Percentiles rank a stretch among this genome's conserved stretches.
These are phyloP conservation scores for Ennomos erosarius DNA, from an alignment of 2,888 invertebrate species.

Conservation along the genomic window DNA sequence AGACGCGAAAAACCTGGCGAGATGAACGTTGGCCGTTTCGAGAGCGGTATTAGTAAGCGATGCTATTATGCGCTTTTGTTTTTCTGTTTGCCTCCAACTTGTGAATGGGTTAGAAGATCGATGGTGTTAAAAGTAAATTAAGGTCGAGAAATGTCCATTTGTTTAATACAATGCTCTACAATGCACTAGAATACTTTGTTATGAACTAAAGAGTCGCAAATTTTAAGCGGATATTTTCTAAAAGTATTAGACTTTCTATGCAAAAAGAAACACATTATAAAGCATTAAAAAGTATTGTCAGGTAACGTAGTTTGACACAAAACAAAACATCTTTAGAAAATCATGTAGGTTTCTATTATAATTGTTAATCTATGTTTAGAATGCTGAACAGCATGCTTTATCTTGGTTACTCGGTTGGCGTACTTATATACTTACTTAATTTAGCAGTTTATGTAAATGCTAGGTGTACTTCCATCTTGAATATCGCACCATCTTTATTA, in stretches of 20 bases:
- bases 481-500: background rate
- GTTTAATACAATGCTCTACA: conserved; percentile 11
- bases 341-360: too few relatives aligned
- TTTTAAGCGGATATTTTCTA: too few relatives aligned
- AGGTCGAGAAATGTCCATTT: conserved; percentile 19
- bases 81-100: conserved; percentile 47
- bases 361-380: too few relatives aligned
- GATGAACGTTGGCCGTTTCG: conserved; percentile 78
- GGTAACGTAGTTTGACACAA: too few relatives aligned
- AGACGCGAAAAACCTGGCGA: conserved; percentile 68
- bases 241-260: too few relatives aligned
- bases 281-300: too few relatives aligned
- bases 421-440: too few relatives aligned
- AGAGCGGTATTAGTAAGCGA: conserved; percentile 75
- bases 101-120: conserved; percentile 41
- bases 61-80: conserved; percentile 70
- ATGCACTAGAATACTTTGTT: background rate
- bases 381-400: too few relatives aligned
- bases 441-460: too few relatives aligned
- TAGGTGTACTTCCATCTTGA: background rate
- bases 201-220: background rate
- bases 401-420: too few relatives aligned
- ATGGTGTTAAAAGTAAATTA: conserved; percentile 36
- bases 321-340: too few relatives aligned
- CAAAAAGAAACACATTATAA: too few relatives aligned